These are phyloP conservation scores for Drosophila borealis DNA, from an alignment of 2,888 invertebrate genomes.

Conservation along the genomic window DNA sequence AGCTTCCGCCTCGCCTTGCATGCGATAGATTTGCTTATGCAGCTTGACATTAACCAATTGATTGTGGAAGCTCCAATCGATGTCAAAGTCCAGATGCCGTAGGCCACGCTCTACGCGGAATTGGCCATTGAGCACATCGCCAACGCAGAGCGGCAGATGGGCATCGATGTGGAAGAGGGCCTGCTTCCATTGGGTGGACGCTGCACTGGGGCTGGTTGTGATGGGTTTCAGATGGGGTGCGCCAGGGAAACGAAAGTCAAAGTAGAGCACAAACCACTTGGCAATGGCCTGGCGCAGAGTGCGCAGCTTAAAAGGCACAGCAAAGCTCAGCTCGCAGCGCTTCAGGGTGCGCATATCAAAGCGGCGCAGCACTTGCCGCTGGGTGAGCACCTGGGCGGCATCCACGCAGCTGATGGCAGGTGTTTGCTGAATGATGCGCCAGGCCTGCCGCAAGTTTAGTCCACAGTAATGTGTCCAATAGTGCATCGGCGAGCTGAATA, in stretches of 20 bases:
- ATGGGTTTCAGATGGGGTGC: not conserved
- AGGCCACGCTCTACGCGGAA: slow-evolving; percentile 27
- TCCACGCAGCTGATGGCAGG: slow-evolving; percentile 26
- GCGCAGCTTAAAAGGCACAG: slow-evolving; percentile 34
- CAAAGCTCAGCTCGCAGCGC: slow-evolving; percentile 39
- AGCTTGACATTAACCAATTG: slow-evolving; percentile 17
- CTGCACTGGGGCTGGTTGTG: slow-evolving; percentile 32
- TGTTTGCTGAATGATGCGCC: slow-evolving; percentile 4
- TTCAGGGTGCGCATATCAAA: slow-evolving; percentile 39
- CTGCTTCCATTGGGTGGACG: slow-evolving; percentile 51
- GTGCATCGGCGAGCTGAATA: not conserved
- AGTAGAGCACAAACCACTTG: slow-evolving; percentile 47
- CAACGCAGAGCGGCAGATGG: slow-evolving; percentile 38
- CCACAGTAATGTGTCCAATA: slow-evolving; percentile 38
- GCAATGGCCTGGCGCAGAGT: slow-evolving; percentile 34
- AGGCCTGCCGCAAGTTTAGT: slow-evolving; percentile 32
- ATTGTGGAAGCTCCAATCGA: slow-evolving; percentile 45
- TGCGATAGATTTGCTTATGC: slow-evolving; percentile 55
- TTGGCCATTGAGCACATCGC: slow-evolving; percentile 21
- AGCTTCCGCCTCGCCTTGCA: slow-evolving; percentile 23
- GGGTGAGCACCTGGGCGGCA: slow-evolving; percentile 21
- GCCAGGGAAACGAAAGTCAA: slow-evolving; percentile 44
- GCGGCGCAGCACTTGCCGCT: slow-evolving; percentile 26
- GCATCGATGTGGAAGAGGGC: slow-evolving; percentile 48
- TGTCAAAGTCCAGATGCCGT: slow-evolving; percentile 51